Base-by-base conservation (phyloP, 2,797 vertebrate species). In the Apodemus agrarius region DNA sequence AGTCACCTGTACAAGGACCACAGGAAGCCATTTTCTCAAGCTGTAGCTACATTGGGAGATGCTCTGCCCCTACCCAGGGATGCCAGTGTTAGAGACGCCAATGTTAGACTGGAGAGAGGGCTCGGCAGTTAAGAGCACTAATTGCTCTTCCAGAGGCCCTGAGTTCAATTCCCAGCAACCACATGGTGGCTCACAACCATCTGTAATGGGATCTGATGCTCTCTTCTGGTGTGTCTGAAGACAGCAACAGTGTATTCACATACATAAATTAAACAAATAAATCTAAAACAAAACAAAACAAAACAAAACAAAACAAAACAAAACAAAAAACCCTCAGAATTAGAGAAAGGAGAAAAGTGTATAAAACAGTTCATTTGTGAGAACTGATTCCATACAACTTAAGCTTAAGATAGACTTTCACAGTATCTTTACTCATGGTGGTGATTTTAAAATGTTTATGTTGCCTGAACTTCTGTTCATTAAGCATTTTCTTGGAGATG, bases 301-400 rank as follows among this genome's bases (percentile, higher is more conserved):
- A 49, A 49, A 10, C 1, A 49, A 49, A 49, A n/a, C n/a, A 49
- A 49, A 49, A 49, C 9, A 9, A 49, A 59, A 90, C 34, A 43
- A 43, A 43, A 1, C 5, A 49, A 49, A 49, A 7, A 94, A 91
- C 86, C 34, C 54, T 93, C 52, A 37, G 21, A 22, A 24, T 92
- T 95, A 90, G 85, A 96, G 84, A 57, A 92, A 89, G 69, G 74
- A 89, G 52, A 86, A 90, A 65, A 93, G 14, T 93, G 40, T 95
- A 84, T 90, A 54, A 80, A 82, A 82, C 9, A 93, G 21, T 94
- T 79, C 34, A 90, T 34, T 93, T 92, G 52, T 34, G 54, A 88
- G n/a, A 96, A n/a, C 37, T 95, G 74, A 81, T 87, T 95, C 84
- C 37, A 90, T 52, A 72, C 31, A 91, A 22, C 65, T 72, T 85